Evolutionary conservation across 2,113 vertebrate species (phyloP).

Genomic region (Girardinichthys multiradiatus): DNA sequence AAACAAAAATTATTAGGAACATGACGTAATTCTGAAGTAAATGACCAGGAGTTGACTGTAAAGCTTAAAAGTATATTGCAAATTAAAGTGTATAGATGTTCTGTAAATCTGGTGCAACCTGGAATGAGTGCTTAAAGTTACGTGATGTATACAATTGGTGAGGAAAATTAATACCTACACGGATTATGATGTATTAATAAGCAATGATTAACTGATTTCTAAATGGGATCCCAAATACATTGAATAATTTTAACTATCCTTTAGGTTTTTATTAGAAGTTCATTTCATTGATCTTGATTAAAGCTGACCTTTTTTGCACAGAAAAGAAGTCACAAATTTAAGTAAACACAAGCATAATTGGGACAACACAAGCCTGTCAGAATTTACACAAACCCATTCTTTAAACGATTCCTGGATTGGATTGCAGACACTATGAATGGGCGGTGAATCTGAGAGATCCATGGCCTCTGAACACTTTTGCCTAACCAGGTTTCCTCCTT

Average conservation of each 20-base stretch:
- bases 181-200: not conserved
- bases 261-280: not conserved
- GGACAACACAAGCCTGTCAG: too few relatives aligned
- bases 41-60: too few relatives aligned
- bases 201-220: not conserved
- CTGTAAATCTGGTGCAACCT: too few relatives aligned
- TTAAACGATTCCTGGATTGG: not conserved
- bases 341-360: too few relatives aligned
- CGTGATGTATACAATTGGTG: not conserved
- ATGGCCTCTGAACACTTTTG: not conserved
- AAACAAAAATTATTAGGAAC: too few relatives aligned
- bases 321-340: not conserved
- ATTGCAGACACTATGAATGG: not conserved
- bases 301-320: not conserved
- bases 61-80: too few relatives aligned
- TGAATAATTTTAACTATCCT: too few relatives aligned
- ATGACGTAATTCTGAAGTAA: too few relatives aligned
- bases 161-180: not conserved
- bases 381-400: too few relatives aligned
- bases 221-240: too few relatives aligned
- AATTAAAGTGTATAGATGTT: too few relatives aligned
- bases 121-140: too few relatives aligned
- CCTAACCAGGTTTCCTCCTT: conserved; percentile 1
- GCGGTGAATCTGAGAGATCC: not conserved
- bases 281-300: not conserved